Conservation (phyloP, 2,888 invertebrate genomes). For the Orthosia gracilis region DNA sequence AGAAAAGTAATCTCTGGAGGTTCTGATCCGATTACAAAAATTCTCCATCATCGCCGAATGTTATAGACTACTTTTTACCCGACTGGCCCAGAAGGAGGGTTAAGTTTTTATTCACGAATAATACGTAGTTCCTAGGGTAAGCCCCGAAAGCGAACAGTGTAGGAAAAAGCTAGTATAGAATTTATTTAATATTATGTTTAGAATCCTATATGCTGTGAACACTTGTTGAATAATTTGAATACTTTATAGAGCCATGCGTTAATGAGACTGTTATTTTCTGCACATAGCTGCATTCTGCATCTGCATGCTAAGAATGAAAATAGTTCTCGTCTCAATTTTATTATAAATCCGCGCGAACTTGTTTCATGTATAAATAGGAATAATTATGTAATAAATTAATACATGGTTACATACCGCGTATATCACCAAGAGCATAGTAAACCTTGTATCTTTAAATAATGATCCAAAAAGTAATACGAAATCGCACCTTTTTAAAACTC, state of each 20-base stretch:
- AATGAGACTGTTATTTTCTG: conserved; percentile 37
- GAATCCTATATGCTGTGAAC: conserved; percentile 22
- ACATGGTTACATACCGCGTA: no score
- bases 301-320: conserved; percentile 27
- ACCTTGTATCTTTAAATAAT: not conserved
- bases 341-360: not conserved
- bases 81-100: no score
- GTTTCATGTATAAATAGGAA: conserved; percentile 11
- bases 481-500: not conserved
- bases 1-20: no score
- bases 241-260: conserved; percentile 16
- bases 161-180: not conserved
- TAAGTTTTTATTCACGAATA: no score
- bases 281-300: conserved; percentile 12
- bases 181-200: conserved; percentile 47
- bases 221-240: conserved; percentile 19
- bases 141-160: no score
- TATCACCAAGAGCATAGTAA: not conserved
- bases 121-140: no score
- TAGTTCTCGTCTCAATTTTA: conserved; percentile 3
- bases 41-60: no score
- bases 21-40: no score
- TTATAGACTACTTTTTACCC: no score
- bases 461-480: not conserved
- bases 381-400: not conserved